Percentiles rank a stretch among this genome's conserved stretches.
Evolutionary conservation across 92 coral and sea anemone species (phyloP).

Genomic region (Desmophyllum pertusum): DNA sequence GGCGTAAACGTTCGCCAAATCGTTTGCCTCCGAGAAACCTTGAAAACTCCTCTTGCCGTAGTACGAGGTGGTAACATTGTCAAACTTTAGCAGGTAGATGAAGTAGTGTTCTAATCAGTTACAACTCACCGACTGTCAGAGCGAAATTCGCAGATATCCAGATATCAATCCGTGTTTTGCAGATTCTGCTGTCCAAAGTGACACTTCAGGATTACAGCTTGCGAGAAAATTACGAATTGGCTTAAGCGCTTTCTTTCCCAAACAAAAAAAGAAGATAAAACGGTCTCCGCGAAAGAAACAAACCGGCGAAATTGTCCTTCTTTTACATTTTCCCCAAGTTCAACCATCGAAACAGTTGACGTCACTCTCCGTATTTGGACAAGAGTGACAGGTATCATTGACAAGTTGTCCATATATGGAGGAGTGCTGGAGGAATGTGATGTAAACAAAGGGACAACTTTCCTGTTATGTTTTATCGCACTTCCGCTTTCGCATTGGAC

Average conservation of each 20-base stretch:
- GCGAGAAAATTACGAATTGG: constrained; percentile 16
- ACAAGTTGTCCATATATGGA: constrained; percentile 68
- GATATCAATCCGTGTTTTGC: constrained; percentile 21
- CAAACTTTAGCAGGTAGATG: constrained; percentile 62
- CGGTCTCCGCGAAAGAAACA: background rate
- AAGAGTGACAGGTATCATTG: constrained; percentile 68
- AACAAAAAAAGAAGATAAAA: constrained; percentile 3
- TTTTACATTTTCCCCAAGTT: constrained; percentile 41
- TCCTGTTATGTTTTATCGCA: constrained; percentile 55
- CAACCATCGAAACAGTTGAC: constrained; percentile 67
- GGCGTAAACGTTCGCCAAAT: background rate
- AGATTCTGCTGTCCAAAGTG: constrained; percentile 39
- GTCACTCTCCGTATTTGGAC: constrained; percentile 85
- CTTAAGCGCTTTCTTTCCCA: background rate
- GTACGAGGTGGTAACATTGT: constrained; percentile 42
- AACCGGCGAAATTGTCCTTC: constrained; percentile 64
- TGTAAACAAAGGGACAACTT: constrained; percentile 46
- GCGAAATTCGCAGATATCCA: constrained; percentile 33
- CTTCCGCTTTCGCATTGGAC: constrained; percentile 13
- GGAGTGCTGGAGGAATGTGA: constrained; percentile 6
- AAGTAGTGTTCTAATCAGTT: constrained; percentile 24
- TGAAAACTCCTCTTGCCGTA: background rate
- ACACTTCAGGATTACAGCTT: constrained; percentile 19
- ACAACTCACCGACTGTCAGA: constrained; percentile 68
- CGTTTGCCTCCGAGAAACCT: background rate